Percentiles rank a stretch among this genome's conserved stretches.
These are phyloP conservation scores for Buceros bicornis DNA, from an alignment of 2,797 vertebrate species.

Conservation along the genomic window DNA sequence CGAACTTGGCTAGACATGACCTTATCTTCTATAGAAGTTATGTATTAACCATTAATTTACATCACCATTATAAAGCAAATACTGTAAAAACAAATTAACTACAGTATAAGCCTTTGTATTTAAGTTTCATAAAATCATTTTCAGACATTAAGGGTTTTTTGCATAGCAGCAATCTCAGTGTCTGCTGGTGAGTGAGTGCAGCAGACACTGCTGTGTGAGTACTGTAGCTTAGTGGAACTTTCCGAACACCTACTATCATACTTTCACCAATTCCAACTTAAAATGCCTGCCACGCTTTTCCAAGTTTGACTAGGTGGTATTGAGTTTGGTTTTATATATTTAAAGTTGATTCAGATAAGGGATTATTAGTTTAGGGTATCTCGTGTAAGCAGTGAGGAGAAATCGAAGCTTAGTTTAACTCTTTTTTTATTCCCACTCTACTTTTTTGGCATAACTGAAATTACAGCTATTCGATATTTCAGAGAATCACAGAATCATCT, in stretches of 20 bases:
- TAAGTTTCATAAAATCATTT: not conserved
- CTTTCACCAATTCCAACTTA: not conserved
- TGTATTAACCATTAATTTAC: not conserved
- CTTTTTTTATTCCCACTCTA: too few relatives aligned
- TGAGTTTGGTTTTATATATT: not conserved
- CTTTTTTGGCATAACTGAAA: not conserved
- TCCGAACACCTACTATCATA: rapidly evolving
- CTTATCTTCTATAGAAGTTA: not conserved
- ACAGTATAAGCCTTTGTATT: not conserved
- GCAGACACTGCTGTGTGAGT: too few relatives aligned
- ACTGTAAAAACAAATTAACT: not conserved
- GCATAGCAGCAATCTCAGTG: not conserved
- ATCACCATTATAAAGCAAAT: not conserved
- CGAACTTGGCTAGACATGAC: not conserved
- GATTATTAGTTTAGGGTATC: not conserved
- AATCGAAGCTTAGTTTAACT: not conserved
- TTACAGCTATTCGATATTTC: not conserved
- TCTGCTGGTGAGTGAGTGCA: not conserved
- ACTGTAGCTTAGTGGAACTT: not conserved
- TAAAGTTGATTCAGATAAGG: not conserved
- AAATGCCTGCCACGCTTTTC: not conserved
- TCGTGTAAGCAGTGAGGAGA: not conserved
- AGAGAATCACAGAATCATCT: too few relatives aligned
- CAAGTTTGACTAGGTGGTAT: not conserved
- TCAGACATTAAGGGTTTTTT: not conserved